Evolutionary conservation across 1,140 invertebrate species (phyloP).

Genomic region (Saccostrea cuccullata): DNA sequence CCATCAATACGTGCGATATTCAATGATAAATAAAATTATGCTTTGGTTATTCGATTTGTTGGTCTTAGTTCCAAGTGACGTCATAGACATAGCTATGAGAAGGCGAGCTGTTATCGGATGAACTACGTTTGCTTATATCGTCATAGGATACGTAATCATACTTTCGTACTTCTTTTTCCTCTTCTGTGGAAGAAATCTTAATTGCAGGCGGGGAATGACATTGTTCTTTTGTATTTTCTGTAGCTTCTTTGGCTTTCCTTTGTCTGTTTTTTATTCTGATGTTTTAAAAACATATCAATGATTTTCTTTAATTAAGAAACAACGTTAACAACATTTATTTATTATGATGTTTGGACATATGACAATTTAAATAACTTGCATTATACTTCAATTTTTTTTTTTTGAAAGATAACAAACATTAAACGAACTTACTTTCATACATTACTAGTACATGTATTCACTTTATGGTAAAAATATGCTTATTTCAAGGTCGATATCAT

Average conservation of each 20-base stretch:
- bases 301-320: not conserved
- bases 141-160: not conserved
- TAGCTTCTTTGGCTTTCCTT: not conserved
- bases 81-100: not conserved
- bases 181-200: not conserved
- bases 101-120: not conserved
- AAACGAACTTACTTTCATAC: too few species aligned
- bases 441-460: too few species aligned
- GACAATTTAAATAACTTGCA: too few species aligned
- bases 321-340: too few species aligned
- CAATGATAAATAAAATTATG: too few species aligned
- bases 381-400: too few species aligned
- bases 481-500: too few species aligned
- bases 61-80: not conserved
- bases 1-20: too few species aligned
- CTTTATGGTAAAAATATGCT: too few species aligned
- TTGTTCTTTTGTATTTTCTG: not conserved
- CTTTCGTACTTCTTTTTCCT: not conserved
- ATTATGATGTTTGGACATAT: too few species aligned
- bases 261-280: not conserved
- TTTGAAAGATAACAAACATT: too few species aligned
- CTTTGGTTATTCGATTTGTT: not conserved
- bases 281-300: not conserved
- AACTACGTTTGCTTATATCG: not conserved
- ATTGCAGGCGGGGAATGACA: not conserved